phyloP scores from a whole-genome alignment of 2,888 invertebrate genomes.

The Clunio marinus region DNA sequence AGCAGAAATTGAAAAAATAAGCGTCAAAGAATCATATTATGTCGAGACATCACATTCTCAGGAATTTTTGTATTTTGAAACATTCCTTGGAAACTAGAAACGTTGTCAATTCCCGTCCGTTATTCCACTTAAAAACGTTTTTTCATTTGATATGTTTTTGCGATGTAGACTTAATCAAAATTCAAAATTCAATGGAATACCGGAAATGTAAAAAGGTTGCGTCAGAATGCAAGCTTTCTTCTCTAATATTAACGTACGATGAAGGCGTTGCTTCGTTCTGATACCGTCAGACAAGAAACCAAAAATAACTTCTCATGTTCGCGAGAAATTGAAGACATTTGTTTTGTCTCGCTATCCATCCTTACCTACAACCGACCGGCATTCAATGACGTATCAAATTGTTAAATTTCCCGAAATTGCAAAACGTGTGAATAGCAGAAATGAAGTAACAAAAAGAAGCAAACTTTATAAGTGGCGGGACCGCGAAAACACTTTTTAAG shows the following conservation, averaged over 20 bases:
- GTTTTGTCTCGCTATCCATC: neutral
- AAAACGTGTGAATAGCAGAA: conserved; percentile 34
- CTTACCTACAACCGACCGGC: too few relatives aligned
- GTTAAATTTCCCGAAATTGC: conserved; percentile 31
- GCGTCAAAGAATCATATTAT: conserved; percentile 31
- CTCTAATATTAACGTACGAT: too few relatives aligned
- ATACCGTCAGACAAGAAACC: too few relatives aligned
- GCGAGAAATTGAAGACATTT: neutral
- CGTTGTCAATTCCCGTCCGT: neutral
- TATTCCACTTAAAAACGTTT: neutral
- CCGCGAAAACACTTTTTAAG: conserved; percentile 1
- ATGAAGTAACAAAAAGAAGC: conserved; percentile 20
- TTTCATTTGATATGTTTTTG: neutral
- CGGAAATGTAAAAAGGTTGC: conserved; percentile 4
- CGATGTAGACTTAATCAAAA: neutral
- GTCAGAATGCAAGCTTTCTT: neutral
- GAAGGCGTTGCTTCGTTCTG: too few relatives aligned
- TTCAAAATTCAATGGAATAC: neutral
- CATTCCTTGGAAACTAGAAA: conserved; percentile 27
- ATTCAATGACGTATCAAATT: conserved; percentile 13
- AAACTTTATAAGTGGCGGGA: conserved; percentile 26
- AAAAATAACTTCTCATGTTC: too few relatives aligned
- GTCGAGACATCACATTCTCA: conserved; percentile 23
- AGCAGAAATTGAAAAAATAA: conserved; percentile 6
- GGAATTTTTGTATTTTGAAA: conserved; percentile 32